Evolutionary conservation across 2,888 invertebrate genomes (phyloP), one percentile per base, ranked within the genome.

Genomic region (Oxycera nigricornis): DNA sequence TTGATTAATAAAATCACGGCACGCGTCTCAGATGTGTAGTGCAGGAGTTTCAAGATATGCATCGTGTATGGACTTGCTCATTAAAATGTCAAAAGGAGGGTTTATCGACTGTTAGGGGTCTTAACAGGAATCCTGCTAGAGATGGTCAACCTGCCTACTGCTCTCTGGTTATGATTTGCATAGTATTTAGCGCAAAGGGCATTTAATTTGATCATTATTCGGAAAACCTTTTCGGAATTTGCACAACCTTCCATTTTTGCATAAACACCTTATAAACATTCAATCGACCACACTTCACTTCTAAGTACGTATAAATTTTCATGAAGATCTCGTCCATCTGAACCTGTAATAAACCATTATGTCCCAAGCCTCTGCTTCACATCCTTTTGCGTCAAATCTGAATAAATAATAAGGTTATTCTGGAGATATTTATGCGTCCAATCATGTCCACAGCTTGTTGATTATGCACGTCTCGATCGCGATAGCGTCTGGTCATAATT

Each of bases 1-100:
- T 31, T 72, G 55, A 72, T 72, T 72, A 72, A 72, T 72, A 72
- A 72, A 72, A 72, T 72, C 57, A 59, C 73, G 74, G 76, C 74
- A 74, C 76, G 74, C 74, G 76, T 59, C 76, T 61, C 61, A 28
- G 26, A 55, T 30, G n/a, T 2, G 26, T 20, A 35, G 35, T 17
- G 17, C 1, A 22, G n/a, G 22, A 65, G 65, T 55, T 55, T 35
- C 6, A 50, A 31, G 22, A 31, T 46, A 26, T 55, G 39, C 73
- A 75, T 52, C 70, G 22, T 55, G 24, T 26, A 17, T 14, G 20
- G 20, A 39, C 46, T 61, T 46, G 24, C 55, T 75, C 73, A 72
- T 74, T 74, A 74, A 73, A 57, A 55, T 75, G 72, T 75, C 75
- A 73, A 72, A 59, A 70, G 46, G 46, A 70, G 39, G 31, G 20